Conservation (phyloP, 2,888 invertebrate genomes). For the Tetramorium bicarinatum region DNA sequence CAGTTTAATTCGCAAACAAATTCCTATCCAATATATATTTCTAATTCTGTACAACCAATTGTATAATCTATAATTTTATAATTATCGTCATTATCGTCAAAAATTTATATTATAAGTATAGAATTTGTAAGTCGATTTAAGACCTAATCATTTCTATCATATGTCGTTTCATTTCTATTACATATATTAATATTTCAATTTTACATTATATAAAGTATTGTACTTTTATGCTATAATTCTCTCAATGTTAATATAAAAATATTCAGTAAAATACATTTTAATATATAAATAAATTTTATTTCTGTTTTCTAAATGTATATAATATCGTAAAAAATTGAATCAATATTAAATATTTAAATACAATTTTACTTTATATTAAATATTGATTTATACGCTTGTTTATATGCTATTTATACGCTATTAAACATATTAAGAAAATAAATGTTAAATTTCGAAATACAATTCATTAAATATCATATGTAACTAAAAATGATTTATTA, state of each 20-base stretch:
- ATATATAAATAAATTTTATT: constrained; percentile 14
- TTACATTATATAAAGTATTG: neutral
- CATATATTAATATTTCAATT: neutral
- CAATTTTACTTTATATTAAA: neutral
- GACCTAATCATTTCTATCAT: neutral
- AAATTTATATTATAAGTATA: neutral
- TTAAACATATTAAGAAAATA: constrained; percentile 10
- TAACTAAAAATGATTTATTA: neutral
- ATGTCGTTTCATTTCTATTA: neutral
- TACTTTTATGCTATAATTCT: neutral
- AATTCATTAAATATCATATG: neutral
- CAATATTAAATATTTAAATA: neutral
- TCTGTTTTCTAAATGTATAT: neutral
- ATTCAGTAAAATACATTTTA: neutral
- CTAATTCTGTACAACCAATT: neutral
- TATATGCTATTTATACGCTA: no score
- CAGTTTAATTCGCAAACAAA: neutral
- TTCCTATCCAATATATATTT: neutral
- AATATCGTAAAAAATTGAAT: neutral
- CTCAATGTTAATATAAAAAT: neutral
- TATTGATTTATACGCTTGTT: neutral
- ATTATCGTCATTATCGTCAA: neutral
- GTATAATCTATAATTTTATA: neutral
- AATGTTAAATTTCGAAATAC: neutral
- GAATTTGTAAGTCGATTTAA: neutral